A percentile compares a stretch with the other conserved stretches of the same genome.
Evolutionary conservation across 2,113 vertebrate species (phyloP).

Genomic region (Eidolon helvum): DNA sequence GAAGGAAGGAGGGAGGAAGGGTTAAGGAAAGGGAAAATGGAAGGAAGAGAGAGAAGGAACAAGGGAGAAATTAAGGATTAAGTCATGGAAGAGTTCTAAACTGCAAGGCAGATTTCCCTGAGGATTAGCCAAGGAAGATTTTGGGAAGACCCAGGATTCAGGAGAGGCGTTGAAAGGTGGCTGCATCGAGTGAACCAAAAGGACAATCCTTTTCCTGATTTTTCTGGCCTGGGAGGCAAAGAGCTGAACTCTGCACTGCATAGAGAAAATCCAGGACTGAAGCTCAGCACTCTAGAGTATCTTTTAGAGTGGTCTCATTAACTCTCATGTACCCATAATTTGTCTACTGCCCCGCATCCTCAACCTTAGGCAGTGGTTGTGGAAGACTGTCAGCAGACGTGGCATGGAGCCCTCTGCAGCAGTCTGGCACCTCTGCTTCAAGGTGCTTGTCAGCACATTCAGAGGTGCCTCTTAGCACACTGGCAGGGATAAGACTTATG

Average conservation of each 20-base stretch:
- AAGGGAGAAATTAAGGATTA: not conserved
- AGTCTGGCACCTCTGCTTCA: not conserved
- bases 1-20: too few species aligned
- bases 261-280: not conserved
- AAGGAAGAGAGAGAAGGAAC: not conserved
- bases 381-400: not conserved
- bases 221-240: not conserved
- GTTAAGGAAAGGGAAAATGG: not conserved
- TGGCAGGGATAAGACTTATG: not conserved
- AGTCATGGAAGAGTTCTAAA: not conserved
- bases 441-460: not conserved
- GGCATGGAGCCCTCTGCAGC: not conserved
- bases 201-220: not conserved
- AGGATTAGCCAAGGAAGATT: not conserved
- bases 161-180: not conserved
- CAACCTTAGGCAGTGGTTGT: not conserved
- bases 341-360: not conserved
- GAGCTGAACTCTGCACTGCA: not conserved
- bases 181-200: not conserved
- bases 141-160: not conserved
- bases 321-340: not conserved
- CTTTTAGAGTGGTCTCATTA: not conserved
- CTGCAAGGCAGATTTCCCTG: not conserved
- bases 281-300: too few species aligned
- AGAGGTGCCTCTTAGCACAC: not conserved